phyloP scores from a whole-genome alignment of 2,888 invertebrate species.

The Standfussiana lucernea region DNA sequence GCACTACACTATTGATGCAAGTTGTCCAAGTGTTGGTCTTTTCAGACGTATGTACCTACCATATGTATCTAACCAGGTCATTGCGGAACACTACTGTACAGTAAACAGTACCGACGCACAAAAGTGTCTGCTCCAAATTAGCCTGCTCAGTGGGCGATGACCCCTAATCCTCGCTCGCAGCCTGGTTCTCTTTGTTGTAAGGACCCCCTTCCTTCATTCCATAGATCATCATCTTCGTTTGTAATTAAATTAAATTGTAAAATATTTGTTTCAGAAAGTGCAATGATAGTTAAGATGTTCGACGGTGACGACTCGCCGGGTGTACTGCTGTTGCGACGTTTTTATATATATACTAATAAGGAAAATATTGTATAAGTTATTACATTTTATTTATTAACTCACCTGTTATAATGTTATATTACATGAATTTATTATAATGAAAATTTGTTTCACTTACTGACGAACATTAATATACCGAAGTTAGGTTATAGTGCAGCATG shows the following conservation, averaged over 20 bases:
- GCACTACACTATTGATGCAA: too few species aligned
- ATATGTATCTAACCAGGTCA: not conserved
- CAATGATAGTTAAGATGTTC: slow-evolving; percentile 75
- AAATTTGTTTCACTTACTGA: slow-evolving; percentile 14
- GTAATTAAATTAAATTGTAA: not conserved
- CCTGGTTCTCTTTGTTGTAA: not conserved
- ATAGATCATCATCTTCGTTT: not conserved
- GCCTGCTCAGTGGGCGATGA: not conserved
- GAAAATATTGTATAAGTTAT: slow-evolving; percentile 44
- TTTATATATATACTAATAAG: slow-evolving; percentile 8
- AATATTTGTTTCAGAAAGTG: slow-evolving; percentile 85
- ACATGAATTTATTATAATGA: slow-evolving; percentile 34
- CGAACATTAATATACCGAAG: not conserved
- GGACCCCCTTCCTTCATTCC: not conserved
- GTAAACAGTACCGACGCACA: too few species aligned
- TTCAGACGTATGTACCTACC: not conserved
- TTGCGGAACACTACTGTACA: not conserved
- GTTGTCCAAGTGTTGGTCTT: not conserved
- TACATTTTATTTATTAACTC: slow-evolving; percentile 25
- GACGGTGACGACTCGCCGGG: slow-evolving; percentile 16
- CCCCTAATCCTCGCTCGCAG: not conserved
- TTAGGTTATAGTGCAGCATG: not conserved
- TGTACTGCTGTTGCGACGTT: slow-evolving; percentile 11
- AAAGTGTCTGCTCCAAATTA: not conserved
- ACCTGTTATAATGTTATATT: slow-evolving; percentile 46